These are phyloP conservation scores for Tillus elongatus DNA, from an alignment of 2,888 invertebrate genomes.

Conservation along the genomic window DNA sequence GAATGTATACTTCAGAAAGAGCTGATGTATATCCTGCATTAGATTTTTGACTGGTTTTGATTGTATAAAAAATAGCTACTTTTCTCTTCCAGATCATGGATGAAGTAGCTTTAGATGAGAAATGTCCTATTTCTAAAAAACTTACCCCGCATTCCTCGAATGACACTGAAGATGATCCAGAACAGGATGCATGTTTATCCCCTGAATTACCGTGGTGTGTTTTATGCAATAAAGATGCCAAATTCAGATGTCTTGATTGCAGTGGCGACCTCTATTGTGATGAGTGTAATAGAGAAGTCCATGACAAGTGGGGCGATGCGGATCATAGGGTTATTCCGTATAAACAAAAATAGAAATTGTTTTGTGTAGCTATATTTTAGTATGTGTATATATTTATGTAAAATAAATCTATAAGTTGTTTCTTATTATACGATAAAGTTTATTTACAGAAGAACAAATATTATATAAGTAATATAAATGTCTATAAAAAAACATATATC, in stretches of 20 bases:
- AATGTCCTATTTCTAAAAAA: slow-evolving; percentile 28
- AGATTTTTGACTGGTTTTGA: slow-evolving; percentile 1
- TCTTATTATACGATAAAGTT: no score
- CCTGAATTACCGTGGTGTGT: slow-evolving; percentile 72
- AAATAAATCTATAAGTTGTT: no score
- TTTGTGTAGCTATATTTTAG: no score
- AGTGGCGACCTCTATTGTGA: slow-evolving; percentile 72
- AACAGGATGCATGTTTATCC: slow-evolving; percentile 15
- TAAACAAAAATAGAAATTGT: slow-evolving; percentile 24
- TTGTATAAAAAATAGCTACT: not conserved
- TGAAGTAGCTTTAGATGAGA: slow-evolving; percentile 44
- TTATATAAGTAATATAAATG: no score
- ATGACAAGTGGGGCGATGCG: slow-evolving; percentile 40
- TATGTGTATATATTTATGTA: no score
- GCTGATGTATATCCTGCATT: no score
- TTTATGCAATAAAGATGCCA: slow-evolving; percentile 76
- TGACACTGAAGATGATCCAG: slow-evolving; percentile 18
- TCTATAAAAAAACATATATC: no score
- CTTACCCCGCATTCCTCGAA: slow-evolving; percentile 16
- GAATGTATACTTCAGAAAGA: no score
- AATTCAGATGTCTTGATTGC: slow-evolving; percentile 65
- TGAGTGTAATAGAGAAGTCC: slow-evolving; percentile 63
- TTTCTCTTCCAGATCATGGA: slow-evolving; percentile 38
- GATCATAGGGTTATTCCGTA: slow-evolving; percentile 36
- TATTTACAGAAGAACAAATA: no score